A percentile compares a stretch with the other conserved stretches of the same genome.
These are phyloP conservation scores for Eurypyga helias DNA, from an alignment of 2,113 vertebrate species.

Conservation along the genomic window DNA sequence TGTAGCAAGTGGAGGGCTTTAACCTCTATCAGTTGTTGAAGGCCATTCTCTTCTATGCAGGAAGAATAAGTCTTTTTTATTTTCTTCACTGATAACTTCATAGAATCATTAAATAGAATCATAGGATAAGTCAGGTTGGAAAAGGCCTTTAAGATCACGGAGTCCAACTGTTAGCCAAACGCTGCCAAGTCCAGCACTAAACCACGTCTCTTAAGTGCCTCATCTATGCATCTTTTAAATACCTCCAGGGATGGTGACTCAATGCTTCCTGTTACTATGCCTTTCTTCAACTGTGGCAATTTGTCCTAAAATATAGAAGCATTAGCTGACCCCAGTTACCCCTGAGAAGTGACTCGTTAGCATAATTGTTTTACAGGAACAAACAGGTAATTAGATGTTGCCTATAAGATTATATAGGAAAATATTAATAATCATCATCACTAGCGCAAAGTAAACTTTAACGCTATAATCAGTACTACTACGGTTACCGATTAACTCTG, in stretches of 20 bases:
- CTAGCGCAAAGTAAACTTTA: neutral
- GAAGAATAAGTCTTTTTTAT: neutral
- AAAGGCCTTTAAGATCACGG: neutral
- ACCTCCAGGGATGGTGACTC: neutral
- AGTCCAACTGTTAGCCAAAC: neutral
- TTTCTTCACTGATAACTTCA: accelerated
- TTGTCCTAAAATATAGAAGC: neutral
- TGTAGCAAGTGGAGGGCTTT: neutral
- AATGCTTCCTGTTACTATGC: neutral
- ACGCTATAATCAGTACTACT: neutral
- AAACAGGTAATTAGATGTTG: neutral
- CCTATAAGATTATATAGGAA: neutral
- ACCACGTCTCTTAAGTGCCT: neutral
- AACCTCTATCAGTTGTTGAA: neutral
- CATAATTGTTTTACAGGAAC: neutral
- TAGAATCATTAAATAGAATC: neutral
- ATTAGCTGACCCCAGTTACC: neutral
- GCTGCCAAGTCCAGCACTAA: neutral
- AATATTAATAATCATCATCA: neutral
- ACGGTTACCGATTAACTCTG: neutral
- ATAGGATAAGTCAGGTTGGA: neutral
- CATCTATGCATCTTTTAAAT: neutral
- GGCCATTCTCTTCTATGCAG: neutral
- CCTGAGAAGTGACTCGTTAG: neutral
- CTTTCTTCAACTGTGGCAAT: neutral